Evolutionary conservation across 2,888 invertebrate genomes (phyloP), one percentile per base, ranked within the genome.

Genomic region (Drosophila neutralis): DNA sequence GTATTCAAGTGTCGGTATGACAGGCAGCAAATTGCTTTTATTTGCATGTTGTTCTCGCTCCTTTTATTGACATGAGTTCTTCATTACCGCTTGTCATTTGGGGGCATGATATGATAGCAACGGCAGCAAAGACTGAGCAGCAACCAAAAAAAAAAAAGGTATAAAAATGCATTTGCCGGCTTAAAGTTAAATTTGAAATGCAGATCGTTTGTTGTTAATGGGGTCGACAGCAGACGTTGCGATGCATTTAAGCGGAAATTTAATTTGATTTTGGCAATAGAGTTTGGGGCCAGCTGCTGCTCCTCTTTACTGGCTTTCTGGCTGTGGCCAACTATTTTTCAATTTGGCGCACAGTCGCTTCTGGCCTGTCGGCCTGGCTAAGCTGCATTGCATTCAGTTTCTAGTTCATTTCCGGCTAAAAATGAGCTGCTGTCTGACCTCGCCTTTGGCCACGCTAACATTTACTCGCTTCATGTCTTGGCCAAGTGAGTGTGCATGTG

Each of bases 321-420:
- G 10, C 24, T 56, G 54, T 18, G 68, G 73, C 63, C 78, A 81
- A 87, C 87, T 73, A 87, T 84, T 84, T 84, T 87, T 72, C 84
- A 74, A 87, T 84, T 87, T 77, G 76, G 76, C 88, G 42, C 86
- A 81, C 83, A 81, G 82, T 83, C 83, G 76, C 57, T 51, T 75
- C 82, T 70, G 66, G 70, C 59, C 53, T 65, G 66, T 67, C 69
- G 79, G 78, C 82, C 80, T 10, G n/a, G 52, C 63, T 80, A 45
- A 45, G 15, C 69, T 67, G 66, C 73, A 56, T 38, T 58, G 60
- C 73, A 56, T 56, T 58, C 56, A 69, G 81, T 87, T 87, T 87
- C 89, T 87, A 80, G 85, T 87, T 87, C 79, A 87, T 89, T 87
- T 87, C 87, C 89, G 80, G 81, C 81, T 77, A 81, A 87, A 87